Percentiles rank a stretch among this genome's conserved stretches.
Evolutionary conservation across 2,113 vertebrate genomes (phyloP).

Genomic region (Sylvia atricapilla): DNA sequence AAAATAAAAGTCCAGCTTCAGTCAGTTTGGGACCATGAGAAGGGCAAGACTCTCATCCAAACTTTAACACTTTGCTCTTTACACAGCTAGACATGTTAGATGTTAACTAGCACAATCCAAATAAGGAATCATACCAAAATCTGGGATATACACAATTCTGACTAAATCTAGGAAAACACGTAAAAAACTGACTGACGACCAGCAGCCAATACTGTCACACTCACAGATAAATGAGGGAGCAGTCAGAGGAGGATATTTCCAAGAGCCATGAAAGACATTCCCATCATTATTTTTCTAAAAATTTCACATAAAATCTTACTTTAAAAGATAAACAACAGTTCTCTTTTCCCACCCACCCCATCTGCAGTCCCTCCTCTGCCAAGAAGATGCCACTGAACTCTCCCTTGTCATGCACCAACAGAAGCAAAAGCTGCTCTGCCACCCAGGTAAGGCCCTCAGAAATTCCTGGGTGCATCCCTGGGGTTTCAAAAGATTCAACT

Average conservation of each 20-base stretch:
- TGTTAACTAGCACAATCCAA: not conserved
- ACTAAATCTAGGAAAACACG: not conserved
- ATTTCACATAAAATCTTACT: not conserved
- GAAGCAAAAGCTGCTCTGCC: not conserved
- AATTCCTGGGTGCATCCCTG: rapidly evolving
- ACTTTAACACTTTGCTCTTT: not conserved
- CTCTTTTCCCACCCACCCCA: not conserved
- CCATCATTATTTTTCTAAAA: not conserved
- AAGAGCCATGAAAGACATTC: not conserved
- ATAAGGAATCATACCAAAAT: not conserved
- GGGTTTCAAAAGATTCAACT: not conserved
- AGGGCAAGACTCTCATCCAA: not conserved
- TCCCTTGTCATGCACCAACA: not conserved
- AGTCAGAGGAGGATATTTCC: not conserved
- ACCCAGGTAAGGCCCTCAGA: not conserved
- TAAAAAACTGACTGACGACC: not conserved
- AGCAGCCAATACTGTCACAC: not conserved
- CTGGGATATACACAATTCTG: not conserved
- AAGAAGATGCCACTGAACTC: rapidly evolving
- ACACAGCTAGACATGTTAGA: not conserved
- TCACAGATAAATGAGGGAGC: not conserved
- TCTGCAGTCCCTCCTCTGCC: not conserved
- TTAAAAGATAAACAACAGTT: not conserved
- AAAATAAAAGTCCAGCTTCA: not conserved
- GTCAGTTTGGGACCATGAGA: rapidly evolving